Percentiles rank a stretch among this genome's conserved stretches.
These are phyloP conservation scores for Oryzias javanicus DNA, from an alignment of 2,113 vertebrate species.

Conservation along the genomic window DNA sequence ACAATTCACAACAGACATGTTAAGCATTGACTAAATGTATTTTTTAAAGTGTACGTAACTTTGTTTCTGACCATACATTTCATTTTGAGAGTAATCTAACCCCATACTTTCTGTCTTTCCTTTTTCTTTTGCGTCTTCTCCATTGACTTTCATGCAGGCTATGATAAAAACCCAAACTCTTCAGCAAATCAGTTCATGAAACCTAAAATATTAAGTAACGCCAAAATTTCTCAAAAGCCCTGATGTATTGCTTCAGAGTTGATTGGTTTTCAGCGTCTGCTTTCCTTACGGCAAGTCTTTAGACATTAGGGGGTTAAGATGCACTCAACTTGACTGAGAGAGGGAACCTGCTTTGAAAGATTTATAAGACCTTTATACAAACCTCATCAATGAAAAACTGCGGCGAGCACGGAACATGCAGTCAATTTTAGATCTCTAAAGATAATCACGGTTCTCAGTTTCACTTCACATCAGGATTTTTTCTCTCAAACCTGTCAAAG, in stretches of 20 bases:
- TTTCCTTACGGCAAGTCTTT: not conserved
- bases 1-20: no score
- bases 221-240: not conserved
- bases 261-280: not conserved
- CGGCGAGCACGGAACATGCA: not conserved
- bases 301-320: conserved; percentile 11
- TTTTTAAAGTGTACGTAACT: no score
- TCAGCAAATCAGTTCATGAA: not conserved
- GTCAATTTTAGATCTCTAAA: not conserved
- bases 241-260: not conserved
- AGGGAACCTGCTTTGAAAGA: conserved; percentile 16
- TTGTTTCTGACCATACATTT: no score
- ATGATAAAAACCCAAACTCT: not conserved
- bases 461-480: conserved; percentile 11
- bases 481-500: not conserved
- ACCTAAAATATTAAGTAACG: not conserved
- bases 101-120: no score
- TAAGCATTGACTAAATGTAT: no score
- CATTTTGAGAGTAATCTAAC: no score
- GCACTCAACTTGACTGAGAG: conserved; percentile 7
- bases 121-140: no score
- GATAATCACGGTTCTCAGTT: not conserved
- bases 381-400: conserved; percentile 19
- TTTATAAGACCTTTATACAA: conserved; percentile 34
- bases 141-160: not conserved